These are phyloP conservation scores for Cheilosia urbana DNA, from an alignment of 2,888 invertebrate genomes.

Conservation along the genomic window DNA sequence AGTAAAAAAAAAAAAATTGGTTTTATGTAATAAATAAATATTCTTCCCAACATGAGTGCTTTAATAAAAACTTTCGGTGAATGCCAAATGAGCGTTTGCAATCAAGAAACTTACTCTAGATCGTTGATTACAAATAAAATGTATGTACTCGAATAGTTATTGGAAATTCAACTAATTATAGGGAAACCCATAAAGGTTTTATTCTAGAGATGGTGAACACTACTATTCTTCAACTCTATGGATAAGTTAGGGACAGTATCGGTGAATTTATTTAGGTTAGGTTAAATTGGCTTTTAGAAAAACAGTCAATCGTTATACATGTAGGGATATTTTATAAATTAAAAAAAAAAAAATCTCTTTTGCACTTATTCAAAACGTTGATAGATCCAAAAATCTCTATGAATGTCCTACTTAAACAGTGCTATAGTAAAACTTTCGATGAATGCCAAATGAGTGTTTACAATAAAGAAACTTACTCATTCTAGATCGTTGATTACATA, in stretches of 20 bases:
- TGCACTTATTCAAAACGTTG: slow-evolving; percentile 32
- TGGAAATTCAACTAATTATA: no score
- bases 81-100: slow-evolving; percentile 50
- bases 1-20: slow-evolving; percentile 3
- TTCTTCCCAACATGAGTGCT: slow-evolving; percentile 22
- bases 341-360: no score
- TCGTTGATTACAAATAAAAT: slow-evolving; percentile 41
- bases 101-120: slow-evolving; percentile 53
- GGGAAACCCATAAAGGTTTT: no score
- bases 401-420: slow-evolving; percentile 16
- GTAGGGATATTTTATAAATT: no score
- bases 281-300: no score
- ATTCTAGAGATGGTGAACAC: no score
- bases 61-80: slow-evolving; percentile 20
- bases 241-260: no score
- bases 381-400: not conserved
- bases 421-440: slow-evolving; percentile 21
- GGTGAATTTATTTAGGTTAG: no score
- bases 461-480: slow-evolving; percentile 48
- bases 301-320: no score
- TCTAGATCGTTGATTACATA: slow-evolving; percentile 62
- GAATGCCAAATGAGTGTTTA: slow-evolving; percentile 53
- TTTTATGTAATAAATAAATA: not conserved
- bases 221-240: no score
- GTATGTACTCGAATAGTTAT: no score